Evolutionary conservation across 2,113 vertebrate species (phyloP).

Genomic region (Hippocampus zosterae): DNA sequence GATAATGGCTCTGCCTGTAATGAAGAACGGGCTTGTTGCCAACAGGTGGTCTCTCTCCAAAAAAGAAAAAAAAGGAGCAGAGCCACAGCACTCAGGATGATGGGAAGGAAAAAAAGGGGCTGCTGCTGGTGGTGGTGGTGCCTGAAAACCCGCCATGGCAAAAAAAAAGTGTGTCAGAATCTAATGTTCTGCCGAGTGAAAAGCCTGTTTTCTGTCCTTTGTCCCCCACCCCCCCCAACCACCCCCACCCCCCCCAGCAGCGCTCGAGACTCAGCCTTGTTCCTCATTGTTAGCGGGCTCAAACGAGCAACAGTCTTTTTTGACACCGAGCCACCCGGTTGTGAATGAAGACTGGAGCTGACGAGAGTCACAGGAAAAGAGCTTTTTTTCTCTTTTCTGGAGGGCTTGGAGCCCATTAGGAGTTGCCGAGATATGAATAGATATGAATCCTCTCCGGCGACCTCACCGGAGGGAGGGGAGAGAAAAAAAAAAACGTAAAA

Average conservation of each 20-base stretch:
- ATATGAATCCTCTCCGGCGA: constrained; percentile 75
- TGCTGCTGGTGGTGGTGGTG: constrained; percentile 65
- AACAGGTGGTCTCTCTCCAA: constrained; percentile 99
- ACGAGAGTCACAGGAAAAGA: constrained; percentile 91
- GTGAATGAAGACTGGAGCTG: constrained; percentile 97
- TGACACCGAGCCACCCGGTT: constrained; percentile 97
- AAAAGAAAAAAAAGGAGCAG: constrained; percentile 67
- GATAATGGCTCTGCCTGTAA: constrained; percentile 87
- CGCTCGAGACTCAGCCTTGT: constrained; percentile 95
- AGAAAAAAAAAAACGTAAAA: constrained; percentile 64
- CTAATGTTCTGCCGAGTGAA: constrained; percentile 99
- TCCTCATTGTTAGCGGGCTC: constrained; percentile 89
- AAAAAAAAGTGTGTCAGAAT: constrained; percentile 94
- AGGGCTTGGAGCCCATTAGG: constrained; percentile 87
- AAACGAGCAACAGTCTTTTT: constrained; percentile 99
- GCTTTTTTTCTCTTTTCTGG: constrained; percentile 86
- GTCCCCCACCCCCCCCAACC: constrained; percentile 72
- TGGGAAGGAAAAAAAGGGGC: constrained; percentile 25
- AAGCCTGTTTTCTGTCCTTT: constrained; percentile 99
- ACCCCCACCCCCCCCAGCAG: too few relatives aligned
- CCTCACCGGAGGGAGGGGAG: constrained; percentile 52
- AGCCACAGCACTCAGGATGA: constrained; percentile 87
- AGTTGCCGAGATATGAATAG: constrained; percentile 83
- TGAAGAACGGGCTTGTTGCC: constrained; percentile 87
- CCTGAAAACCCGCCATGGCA: constrained; percentile 70